These are phyloP conservation scores for Elegia similella DNA, from an alignment of 2,888 invertebrate species.

Conservation along the genomic window DNA sequence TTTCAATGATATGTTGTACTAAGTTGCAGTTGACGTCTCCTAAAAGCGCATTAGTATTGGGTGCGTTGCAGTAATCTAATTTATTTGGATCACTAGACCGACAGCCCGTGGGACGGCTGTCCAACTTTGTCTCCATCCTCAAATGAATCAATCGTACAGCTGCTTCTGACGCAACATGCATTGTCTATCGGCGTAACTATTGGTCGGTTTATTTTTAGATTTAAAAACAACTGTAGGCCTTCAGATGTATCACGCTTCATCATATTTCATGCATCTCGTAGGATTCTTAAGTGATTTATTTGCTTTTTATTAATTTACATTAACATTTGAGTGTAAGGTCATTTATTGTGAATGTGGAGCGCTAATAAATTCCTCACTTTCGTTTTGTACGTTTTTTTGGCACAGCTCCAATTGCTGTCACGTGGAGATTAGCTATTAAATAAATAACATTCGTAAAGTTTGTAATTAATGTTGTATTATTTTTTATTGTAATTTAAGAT, in stretches of 20 bases:
- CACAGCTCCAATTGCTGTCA: neutral
- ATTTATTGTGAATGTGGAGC: conserved; percentile 2
- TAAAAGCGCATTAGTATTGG: conserved; percentile 29
- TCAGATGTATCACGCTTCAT: conserved; percentile 25
- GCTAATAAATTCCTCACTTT: conserved; percentile 10
- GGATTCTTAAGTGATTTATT: conserved; percentile 8
- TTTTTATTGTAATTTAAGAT: neutral
- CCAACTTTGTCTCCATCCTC: conserved; percentile 12
- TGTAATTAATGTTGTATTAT: conserved; percentile 15
- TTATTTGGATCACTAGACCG: conserved; percentile 8
- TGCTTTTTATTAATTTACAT: conserved; percentile 3
- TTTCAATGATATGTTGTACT: neutral
- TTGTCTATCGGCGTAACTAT: conserved; percentile 50
- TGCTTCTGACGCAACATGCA: conserved; percentile 57
- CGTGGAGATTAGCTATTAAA: neutral
- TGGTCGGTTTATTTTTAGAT: conserved; percentile 56
- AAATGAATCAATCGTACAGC: conserved; percentile 65
- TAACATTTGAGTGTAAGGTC: conserved; percentile 11
- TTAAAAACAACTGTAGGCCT: conserved; percentile 62
- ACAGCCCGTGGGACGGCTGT: conserved; percentile 9
- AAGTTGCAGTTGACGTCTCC: conserved; percentile 20
- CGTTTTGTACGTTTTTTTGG: conserved; percentile 6
- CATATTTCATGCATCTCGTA: conserved; percentile 8
- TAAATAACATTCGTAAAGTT: neutral
- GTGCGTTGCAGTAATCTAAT: conserved; percentile 6